These are phyloP conservation scores for Podotricha telesiphe DNA, from an alignment of 2,888 invertebrate species.

Conservation along the genomic window DNA sequence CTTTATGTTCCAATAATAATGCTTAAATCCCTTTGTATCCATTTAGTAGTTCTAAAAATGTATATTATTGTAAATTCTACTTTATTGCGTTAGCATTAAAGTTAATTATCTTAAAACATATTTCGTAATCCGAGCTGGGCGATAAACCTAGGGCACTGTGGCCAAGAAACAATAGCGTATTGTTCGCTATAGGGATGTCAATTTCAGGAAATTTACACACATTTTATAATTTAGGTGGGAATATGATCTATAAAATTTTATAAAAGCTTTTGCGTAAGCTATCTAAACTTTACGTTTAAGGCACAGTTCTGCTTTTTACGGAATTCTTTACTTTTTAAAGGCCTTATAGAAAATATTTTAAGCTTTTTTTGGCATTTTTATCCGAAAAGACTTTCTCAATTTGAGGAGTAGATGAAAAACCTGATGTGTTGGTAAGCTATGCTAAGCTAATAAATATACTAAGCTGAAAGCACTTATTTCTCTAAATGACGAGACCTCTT, in stretches of 20 bases:
- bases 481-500: no score
- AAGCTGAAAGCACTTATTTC: no score
- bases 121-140: conserved; percentile 41
- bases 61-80: background rate
- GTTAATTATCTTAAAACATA: background rate
- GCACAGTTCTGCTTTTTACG: background rate
- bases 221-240: conserved; percentile 10
- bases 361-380: no score
- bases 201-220: conserved; percentile 12
- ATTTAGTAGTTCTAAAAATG: background rate
- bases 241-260: background rate
- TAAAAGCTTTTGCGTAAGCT: background rate
- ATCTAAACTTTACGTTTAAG: background rate
- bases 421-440: no score
- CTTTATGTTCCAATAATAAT: background rate
- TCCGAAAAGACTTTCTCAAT: no score
- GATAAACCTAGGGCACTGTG: conserved; percentile 45
- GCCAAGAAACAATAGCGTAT: conserved; percentile 46
- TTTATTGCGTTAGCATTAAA: background rate
- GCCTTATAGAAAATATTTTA: no score
- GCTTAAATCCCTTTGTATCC: background rate
- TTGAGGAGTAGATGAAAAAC: no score
- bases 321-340: no score
- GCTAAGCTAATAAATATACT: no score
- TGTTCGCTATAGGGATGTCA: conserved; percentile 44